Percentiles rank a stretch among this genome's conserved stretches.
Evolutionary conservation across 35 echinoderm and acorn worm species (phyloP).

Genomic region (Acanthaster planci): DNA sequence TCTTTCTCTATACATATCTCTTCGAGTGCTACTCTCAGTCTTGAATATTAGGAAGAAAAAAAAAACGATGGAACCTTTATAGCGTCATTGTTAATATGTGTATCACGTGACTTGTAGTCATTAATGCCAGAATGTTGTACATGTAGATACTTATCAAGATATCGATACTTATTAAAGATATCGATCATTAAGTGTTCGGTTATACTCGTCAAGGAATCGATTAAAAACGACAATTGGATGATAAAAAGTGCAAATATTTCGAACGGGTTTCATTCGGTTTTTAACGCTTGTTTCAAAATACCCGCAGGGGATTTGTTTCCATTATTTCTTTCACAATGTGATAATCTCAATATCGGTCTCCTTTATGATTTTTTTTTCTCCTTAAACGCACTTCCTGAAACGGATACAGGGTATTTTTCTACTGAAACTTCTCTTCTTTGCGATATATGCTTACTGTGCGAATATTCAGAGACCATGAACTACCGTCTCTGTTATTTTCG

Average conservation of each 20-base stretch:
- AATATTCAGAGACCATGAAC: too few relatives aligned
- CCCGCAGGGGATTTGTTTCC: too few relatives aligned
- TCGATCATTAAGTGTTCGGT: constrained; percentile 22
- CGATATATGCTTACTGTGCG: too few relatives aligned
- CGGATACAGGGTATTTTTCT: too few relatives aligned
- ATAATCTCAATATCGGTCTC: too few relatives aligned
- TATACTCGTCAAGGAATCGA: constrained; percentile 19
- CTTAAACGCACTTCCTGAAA: too few relatives aligned
- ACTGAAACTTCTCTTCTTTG: too few relatives aligned
- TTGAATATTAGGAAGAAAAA: constrained; percentile 5
- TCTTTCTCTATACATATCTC: constrained; percentile 26
- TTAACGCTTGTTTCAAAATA: background rate
- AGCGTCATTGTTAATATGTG: constrained; percentile 27
- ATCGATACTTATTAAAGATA: background rate
- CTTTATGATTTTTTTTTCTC: too few relatives aligned
- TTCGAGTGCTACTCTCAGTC: constrained; percentile 10
- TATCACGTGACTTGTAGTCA: constrained; percentile 31
- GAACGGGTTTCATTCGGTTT: constrained; percentile 24
- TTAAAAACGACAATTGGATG: constrained; percentile 12
- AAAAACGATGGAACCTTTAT: background rate
- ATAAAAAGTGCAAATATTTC: constrained; percentile 29
- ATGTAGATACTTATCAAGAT: constrained; percentile 17
- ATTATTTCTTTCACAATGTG: too few relatives aligned
- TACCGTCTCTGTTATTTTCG: too few relatives aligned
- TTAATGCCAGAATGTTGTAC: constrained; percentile 29